Base-by-base conservation (phyloP, 2,113 vertebrate species). In the Amphilophus citrinellus region DNA sequence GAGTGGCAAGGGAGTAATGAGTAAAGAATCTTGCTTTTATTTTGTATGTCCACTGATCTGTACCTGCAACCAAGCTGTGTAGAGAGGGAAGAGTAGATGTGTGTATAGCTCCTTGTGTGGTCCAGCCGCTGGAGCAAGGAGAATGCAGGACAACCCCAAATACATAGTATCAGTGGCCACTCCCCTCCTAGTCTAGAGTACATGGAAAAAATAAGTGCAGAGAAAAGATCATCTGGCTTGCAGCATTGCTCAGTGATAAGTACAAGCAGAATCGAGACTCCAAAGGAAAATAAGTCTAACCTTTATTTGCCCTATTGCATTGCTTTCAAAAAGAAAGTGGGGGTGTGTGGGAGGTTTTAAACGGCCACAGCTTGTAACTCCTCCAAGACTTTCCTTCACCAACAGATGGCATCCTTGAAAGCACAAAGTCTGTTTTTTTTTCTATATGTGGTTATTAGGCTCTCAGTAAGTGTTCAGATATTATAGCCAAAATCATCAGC, bases 301-400 rank as follows among this genome's bases (percentile, higher is more conserved):
- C 53, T 80, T 32, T 84, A 9, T 84, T 56, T 44, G 59, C 18
- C 42, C 56, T 42, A 27, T 73, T 80, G 77, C 39, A n/a, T 62
- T 11, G 18, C 47, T 80, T 86, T 73, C 68, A 53, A 39, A 84
- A 75, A 66, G 60, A 87, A 78, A 80, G n/a, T 42, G 35, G 66
- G 30, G 24, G 65, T 71, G 56, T 65, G 79, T 71, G 30, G 50
- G 78, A 79, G 56, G 76, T 71, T 79, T 47, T 35, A 75, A 76
- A 86, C 58, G 47, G 56, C 73, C 39, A 50, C 39, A 2, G 71
- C 73, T 65, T 39, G 66, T 61, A 73, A 27, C 11, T 68, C 11
- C 82, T 78, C 60, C 10, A 37, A 83, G 73, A 60, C 22, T 61
- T 75, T 76, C 35, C 35, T 87, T 80, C 11, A 65, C 35, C 63